These are phyloP conservation scores for Spheniscus mendiculus DNA, from an alignment of 2,113 vertebrate species.

Conservation along the genomic window DNA sequence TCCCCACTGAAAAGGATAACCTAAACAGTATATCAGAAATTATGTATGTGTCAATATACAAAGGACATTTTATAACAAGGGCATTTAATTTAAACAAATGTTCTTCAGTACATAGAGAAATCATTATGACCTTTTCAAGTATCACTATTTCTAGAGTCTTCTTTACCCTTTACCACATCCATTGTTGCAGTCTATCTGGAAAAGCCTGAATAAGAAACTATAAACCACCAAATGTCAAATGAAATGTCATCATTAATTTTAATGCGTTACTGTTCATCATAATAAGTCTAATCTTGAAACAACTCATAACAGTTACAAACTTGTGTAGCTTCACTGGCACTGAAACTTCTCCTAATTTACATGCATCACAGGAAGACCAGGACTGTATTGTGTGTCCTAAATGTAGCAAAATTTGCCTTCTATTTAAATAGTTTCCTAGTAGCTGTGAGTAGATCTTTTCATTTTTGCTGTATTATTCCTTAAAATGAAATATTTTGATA, in stretches of 20 bases:
- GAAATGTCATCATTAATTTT: constrained; percentile 61
- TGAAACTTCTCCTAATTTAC: background rate
- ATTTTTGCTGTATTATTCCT: background rate
- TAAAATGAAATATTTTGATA: background rate
- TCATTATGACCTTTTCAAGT: constrained; percentile 51
- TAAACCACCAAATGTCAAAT: constrained; percentile 41
- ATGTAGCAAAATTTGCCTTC: background rate
- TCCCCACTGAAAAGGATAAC: background rate
- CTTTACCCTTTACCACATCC: constrained; percentile 35
- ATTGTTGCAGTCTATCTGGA: constrained; percentile 21
- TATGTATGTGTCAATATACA: background rate
- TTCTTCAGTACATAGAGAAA: constrained; percentile 36
- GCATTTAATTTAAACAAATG: constrained; percentile 49
- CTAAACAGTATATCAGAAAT: background rate
- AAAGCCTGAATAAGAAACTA: constrained; percentile 25
- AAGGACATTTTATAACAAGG: background rate
- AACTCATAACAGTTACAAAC: background rate
- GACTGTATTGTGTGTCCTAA: background rate
- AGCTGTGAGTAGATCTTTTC: background rate
- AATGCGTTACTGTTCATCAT: constrained; percentile 8
- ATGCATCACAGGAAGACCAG: background rate
- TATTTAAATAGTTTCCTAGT: background rate
- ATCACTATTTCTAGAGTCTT: constrained; percentile 33
- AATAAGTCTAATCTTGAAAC: constrained; percentile 22
- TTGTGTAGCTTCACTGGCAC: background rate